Conservation (phyloP, 2,113 vertebrate species). For the Ciconia boyciana region DNA sequence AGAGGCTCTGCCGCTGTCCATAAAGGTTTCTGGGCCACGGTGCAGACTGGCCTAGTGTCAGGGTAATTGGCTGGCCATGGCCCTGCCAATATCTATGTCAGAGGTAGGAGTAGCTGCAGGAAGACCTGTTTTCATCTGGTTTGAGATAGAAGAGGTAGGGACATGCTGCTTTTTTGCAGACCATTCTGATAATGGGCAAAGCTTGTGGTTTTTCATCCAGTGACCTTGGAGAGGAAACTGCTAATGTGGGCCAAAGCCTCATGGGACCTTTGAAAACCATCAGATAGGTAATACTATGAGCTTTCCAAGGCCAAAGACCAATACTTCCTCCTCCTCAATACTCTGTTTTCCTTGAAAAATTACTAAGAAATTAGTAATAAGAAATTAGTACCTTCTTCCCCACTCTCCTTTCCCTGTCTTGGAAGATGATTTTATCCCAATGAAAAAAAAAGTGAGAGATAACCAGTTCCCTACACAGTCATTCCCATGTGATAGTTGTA, state of each 20-base stretch:
- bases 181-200: not conserved
- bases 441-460: rapidly evolving
- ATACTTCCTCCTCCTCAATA: not conserved
- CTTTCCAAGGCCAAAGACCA: not conserved
- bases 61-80: not conserved
- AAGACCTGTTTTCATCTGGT: not conserved
- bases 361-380: not conserved
- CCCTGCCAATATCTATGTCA: not conserved
- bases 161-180: not conserved
- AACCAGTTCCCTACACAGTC: not conserved
- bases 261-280: not conserved
- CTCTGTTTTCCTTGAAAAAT: not conserved
- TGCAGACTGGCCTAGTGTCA: not conserved
- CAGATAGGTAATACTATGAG: not conserved
- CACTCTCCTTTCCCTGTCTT: not conserved
- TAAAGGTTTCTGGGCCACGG: not conserved
- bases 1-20: not conserved
- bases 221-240: not conserved
- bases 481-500: not conserved
- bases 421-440: not conserved
- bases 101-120: not conserved
- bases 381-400: not conserved
- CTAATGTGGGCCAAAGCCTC: not conserved
- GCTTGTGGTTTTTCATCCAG: not conserved
- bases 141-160: not conserved